These are phyloP conservation scores for Drosophila yakuba DNA, from an alignment of 1,140 invertebrate species.

Conservation along the genomic window DNA sequence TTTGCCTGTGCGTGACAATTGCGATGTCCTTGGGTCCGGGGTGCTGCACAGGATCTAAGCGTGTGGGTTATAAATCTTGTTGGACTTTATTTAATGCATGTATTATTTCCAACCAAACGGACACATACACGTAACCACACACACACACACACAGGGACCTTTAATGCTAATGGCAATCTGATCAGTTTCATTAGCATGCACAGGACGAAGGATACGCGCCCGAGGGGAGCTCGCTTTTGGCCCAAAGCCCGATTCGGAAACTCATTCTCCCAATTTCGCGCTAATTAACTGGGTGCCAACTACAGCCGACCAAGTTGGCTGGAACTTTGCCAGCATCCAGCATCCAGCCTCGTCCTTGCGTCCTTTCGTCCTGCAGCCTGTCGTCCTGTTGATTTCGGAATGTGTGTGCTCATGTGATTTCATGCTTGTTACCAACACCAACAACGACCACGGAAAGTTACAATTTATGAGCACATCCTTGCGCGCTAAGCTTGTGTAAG, in stretches of 20 bases:
- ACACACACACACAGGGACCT: conserved; percentile 51
- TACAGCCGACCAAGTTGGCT: conserved; percentile 55
- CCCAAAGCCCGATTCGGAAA: conserved; percentile 19
- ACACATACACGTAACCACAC: conserved; percentile 6
- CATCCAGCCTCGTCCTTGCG: neutral
- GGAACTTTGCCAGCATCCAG: conserved; percentile 69
- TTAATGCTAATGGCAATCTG: conserved; percentile 65
- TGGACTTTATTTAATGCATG: conserved; percentile 63
- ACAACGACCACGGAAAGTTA: conserved; percentile 57
- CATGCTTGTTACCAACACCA: conserved; percentile 76
- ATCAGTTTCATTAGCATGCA: conserved; percentile 79
- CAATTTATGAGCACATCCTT: conserved; percentile 80
- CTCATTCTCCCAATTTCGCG: conserved; percentile 71
- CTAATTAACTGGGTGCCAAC: conserved; percentile 82
- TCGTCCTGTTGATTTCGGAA: conserved; percentile 1
- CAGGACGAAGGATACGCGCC: conserved; percentile 24
- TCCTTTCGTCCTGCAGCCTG: neutral
- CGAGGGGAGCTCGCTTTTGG: too few relatives aligned
- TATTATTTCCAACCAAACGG: conserved; percentile 42
- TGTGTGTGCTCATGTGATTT: conserved; percentile 69
- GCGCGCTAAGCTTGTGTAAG: conserved; percentile 69
- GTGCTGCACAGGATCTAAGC: conserved; percentile 9
- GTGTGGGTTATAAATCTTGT: conserved; percentile 66
- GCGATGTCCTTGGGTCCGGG: conserved; percentile 18
- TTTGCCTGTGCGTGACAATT: conserved; percentile 72